A percentile compares a stretch with the other conserved stretches of the same genome.
These are phyloP conservation scores for Scaptodrosophila lebanonensis DNA, from an alignment of 1,140 invertebrate species.

Conservation along the genomic window DNA sequence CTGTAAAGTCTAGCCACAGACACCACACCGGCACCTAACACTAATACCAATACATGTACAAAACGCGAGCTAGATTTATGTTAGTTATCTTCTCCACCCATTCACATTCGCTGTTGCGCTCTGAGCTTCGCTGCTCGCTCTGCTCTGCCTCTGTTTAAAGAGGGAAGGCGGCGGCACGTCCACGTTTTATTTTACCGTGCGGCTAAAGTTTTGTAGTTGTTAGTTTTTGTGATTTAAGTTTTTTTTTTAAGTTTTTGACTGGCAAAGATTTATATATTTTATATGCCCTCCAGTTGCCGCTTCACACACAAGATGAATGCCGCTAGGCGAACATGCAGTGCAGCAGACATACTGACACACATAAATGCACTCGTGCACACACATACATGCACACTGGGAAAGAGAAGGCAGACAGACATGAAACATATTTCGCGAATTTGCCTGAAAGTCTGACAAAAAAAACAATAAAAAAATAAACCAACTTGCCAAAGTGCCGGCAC, in stretches of 20 bases:
- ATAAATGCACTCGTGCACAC: too few species aligned
- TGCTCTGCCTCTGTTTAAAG: constrained; percentile 1
- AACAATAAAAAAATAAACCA: background rate
- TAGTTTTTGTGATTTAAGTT: constrained; percentile 16
- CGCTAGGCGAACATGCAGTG: background rate
- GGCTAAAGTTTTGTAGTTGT: background rate
- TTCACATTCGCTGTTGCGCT: too few species aligned
- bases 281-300: constrained; percentile 6
- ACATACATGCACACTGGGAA: too few species aligned
- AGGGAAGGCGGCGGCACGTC: constrained; percentile 27
- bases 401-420: constrained; percentile 9
- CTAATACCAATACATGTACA: constrained; percentile 18
- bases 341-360: constrained; percentile 61
- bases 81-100: constrained; percentile 36
- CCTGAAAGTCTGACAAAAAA: constrained; percentile 1
- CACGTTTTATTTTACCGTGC: constrained; percentile 25
- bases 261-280: constrained; percentile 31
- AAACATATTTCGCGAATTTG: constrained; percentile 27
- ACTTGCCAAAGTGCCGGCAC: constrained; percentile 35
- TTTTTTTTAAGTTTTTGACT: constrained; percentile 42
- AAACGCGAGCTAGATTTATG: constrained; percentile 27
- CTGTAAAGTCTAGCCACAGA: background rate
- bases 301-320: constrained; percentile 23
- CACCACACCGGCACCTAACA: too few species aligned
- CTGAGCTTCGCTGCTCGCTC: too few species aligned